phyloP scores from a whole-genome alignment of 2,797 vertebrate genomes.

The Helicolenus hilgendorfi region DNA sequence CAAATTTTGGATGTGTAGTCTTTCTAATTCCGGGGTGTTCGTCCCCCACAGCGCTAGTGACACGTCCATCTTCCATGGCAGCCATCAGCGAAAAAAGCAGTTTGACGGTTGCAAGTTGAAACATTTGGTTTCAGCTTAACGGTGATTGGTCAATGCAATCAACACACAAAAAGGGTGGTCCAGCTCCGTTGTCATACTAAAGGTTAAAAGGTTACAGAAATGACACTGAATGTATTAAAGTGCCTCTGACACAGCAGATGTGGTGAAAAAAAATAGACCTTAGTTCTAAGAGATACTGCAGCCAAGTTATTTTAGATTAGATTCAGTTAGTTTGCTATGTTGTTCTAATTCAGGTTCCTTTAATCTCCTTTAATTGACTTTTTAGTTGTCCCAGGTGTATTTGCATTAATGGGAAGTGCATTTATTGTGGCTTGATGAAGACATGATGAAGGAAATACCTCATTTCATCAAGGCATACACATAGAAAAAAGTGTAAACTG shows the following conservation, averaged over 20 bases:
- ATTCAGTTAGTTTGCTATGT: not conserved
- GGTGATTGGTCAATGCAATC: not conserved
- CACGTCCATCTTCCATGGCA: not conserved
- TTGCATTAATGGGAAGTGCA: not conserved
- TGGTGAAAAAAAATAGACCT: not conserved
- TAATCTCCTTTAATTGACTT: slow-evolving; percentile 8
- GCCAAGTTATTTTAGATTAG: not conserved
- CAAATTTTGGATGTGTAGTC: too few relatives aligned
- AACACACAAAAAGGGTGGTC: not conserved
- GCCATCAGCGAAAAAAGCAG: not conserved
- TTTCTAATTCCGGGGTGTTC: too few relatives aligned
- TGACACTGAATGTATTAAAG: not conserved
- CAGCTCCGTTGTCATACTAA: not conserved
- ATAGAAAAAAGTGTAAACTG: not conserved
- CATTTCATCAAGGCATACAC: slow-evolving; percentile 15
- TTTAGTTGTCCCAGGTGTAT: slow-evolving; percentile 18
- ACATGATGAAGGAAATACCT: slow-evolving; percentile 35
- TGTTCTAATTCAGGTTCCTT: slow-evolving; percentile 9
- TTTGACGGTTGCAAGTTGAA: not conserved
- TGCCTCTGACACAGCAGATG: not conserved
- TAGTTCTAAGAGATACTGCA: not conserved
- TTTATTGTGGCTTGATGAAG: not conserved
- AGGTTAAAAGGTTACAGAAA: not conserved
- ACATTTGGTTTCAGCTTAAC: not conserved
- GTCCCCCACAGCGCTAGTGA: not conserved